phyloP scores from a whole-genome alignment of 2,797 vertebrate species.

The Diceros bicornis region DNA sequence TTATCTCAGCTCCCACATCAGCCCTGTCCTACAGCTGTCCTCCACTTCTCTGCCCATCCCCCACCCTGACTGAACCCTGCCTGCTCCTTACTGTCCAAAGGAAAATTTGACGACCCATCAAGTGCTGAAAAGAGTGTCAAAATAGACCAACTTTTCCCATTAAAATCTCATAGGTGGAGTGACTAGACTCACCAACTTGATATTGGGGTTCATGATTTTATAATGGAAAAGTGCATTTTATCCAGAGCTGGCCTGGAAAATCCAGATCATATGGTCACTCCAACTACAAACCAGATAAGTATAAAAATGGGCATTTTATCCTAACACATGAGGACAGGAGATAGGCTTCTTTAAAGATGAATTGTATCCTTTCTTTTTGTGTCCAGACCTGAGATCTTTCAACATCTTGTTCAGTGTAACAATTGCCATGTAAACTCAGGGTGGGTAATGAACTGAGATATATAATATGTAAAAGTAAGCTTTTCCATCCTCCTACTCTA shows the following conservation, averaged over 20 bases:
- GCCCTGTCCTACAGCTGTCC: background rate
- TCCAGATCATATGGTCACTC: background rate
- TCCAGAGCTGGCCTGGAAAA: background rate
- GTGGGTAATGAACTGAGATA: constrained; percentile 41
- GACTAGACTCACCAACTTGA: background rate
- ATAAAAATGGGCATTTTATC: constrained; percentile 10
- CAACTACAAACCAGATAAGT: background rate
- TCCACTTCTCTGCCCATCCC: background rate
- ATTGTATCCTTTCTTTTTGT: background rate
- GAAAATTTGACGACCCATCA: constrained; percentile 41
- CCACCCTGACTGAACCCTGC: background rate
- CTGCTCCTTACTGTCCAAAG: background rate
- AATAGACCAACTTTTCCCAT: background rate
- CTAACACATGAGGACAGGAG: background rate
- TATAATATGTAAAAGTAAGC: background rate
- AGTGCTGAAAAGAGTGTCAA: background rate
- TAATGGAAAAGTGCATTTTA: background rate
- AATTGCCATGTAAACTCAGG: constrained; percentile 53
- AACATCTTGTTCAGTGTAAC: constrained; percentile 32
- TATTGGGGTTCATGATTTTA: background rate
- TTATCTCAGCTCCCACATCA: background rate
- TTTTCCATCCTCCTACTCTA: background rate
- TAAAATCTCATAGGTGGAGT: constrained; percentile 34
- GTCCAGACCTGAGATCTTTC: constrained; percentile 52
- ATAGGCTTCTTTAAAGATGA: background rate